Conservation (phyloP, 53 echinoderm and acorn worm species). For the Stichopus horrens region DNA sequence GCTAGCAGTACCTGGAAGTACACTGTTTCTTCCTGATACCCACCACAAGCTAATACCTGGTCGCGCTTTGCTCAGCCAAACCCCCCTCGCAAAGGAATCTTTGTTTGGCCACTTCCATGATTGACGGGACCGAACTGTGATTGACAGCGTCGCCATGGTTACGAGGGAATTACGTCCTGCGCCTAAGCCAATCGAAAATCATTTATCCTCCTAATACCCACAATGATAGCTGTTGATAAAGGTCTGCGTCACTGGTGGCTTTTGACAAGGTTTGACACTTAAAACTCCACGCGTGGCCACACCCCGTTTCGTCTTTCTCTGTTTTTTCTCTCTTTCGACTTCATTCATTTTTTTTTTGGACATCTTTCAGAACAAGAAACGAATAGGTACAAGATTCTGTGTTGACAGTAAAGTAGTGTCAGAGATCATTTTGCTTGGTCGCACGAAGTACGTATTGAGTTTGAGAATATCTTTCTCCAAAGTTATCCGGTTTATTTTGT, state of each 20-base stretch:
- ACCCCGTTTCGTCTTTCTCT: constrained; percentile 59
- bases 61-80: constrained; percentile 83
- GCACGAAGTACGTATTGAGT: constrained; percentile 2
- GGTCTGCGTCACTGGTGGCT: constrained; percentile 86
- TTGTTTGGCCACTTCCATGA: constrained; percentile 90
- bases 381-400: constrained; percentile 10
- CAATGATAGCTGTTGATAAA: constrained; percentile 98
- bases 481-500: constrained; percentile 64
- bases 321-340: background rate
- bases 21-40: background rate
- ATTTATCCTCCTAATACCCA: constrained; percentile 99
- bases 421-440: constrained; percentile 15
- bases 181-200: constrained; percentile 99
- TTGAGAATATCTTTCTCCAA: constrained; percentile 48
- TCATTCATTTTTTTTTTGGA: constrained; percentile 1
- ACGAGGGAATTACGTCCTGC: constrained; percentile 93
- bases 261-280: constrained; percentile 98
- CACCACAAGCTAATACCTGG: constrained; percentile 25
- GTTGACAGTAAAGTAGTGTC: constrained; percentile 18
- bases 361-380: background rate
- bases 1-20: background rate
- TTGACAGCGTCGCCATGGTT: constrained; percentile 95
- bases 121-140: constrained; percentile 95
- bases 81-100: constrained; percentile 87
- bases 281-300: constrained; percentile 80